phyloP scores from a whole-genome alignment of 2,797 vertebrate species.

The Danio choprae region DNA sequence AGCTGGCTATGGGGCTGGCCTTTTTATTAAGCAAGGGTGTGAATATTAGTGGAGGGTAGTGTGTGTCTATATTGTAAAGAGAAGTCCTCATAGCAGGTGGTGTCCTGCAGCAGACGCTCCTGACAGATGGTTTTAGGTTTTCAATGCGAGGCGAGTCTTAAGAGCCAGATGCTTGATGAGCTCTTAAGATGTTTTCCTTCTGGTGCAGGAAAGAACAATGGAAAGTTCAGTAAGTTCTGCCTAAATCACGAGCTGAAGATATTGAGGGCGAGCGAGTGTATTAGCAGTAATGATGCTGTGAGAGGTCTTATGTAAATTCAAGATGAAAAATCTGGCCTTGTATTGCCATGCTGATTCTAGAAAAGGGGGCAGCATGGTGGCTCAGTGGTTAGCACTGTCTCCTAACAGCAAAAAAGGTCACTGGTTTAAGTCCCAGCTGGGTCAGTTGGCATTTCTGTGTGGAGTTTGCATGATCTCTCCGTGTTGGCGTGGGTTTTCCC shows the following conservation, averaged over 20 bases:
- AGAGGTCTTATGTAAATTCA: neutral
- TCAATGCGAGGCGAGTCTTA: slow-evolving; percentile 35
- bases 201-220: slow-evolving; percentile 40
- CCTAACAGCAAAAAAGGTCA: no score
- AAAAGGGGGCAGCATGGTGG: no score
- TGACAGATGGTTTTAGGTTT: slow-evolving; percentile 52
- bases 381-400: no score
- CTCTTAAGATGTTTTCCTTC: slow-evolving; percentile 54
- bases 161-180: slow-evolving; percentile 58
- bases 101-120: neutral
- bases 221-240: slow-evolving; percentile 41
- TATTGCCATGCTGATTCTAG: neutral
- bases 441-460: no score
- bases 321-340: neutral
- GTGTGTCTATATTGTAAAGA: no score
- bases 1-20: no score
- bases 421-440: no score
- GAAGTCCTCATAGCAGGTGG: neutral
- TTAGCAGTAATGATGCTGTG: neutral
- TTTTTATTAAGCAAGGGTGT: no score
- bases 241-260: neutral
- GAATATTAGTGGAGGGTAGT: no score
- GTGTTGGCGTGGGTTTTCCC: no score
- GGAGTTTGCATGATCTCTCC: no score
- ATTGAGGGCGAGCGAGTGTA: neutral